These are phyloP conservation scores for Cyanoramphus novaezelandiae DNA, from an alignment of 2,113 vertebrate species.

Conservation along the genomic window DNA sequence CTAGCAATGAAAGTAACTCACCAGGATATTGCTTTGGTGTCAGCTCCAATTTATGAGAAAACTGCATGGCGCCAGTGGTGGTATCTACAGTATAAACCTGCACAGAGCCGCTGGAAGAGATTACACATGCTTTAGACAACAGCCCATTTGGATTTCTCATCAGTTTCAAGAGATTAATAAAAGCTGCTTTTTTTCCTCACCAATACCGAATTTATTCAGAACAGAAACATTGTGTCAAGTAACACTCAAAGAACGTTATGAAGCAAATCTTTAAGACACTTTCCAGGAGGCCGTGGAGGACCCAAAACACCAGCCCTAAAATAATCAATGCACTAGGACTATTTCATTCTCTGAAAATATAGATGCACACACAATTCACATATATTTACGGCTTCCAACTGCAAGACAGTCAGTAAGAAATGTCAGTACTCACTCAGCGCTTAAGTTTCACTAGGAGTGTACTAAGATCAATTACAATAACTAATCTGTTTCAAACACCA, in stretches of 20 bases:
- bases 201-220: neutral
- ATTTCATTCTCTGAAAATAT: neutral
- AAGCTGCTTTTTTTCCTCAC: neutral
- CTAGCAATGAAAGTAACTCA: constrained; percentile 64
- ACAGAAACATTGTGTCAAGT: neutral
- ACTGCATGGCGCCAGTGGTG: constrained; percentile 92
- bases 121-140: constrained; percentile 12
- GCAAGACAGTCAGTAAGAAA: neutral
- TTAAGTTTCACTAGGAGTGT: neutral
- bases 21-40: constrained; percentile 98
- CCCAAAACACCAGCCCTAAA: neutral
- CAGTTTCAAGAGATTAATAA: neutral
- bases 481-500: neutral
- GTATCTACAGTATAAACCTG: constrained; percentile 95
- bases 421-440: neutral
- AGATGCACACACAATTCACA: neutral
- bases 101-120: constrained; percentile 88
- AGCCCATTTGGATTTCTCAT: neutral
- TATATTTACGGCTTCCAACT: neutral
- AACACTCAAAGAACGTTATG: neutral
- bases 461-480: neutral
- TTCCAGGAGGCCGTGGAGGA: neutral
- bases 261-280: neutral
- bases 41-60: constrained; percentile 95
- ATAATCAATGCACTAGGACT: neutral